Percentiles rank a stretch among this genome's conserved stretches.
Evolutionary conservation across 2,888 invertebrate species (phyloP).

Genomic region (Acanthosepion lycidas): DNA sequence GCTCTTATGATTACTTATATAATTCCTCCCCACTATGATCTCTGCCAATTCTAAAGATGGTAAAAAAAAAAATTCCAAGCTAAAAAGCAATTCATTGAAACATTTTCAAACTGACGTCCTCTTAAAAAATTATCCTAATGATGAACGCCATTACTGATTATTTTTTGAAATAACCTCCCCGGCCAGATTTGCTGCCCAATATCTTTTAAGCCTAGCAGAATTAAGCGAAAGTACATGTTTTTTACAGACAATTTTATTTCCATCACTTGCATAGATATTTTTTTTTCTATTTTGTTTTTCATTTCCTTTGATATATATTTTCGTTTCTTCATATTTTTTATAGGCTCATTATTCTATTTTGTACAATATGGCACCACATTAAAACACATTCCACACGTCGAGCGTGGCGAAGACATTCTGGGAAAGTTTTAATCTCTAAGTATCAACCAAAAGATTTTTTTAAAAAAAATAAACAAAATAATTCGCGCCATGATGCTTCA

Average conservation of each 20-base stretch:
- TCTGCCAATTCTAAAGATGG: background rate
- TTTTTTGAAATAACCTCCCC: background rate
- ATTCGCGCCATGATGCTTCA: background rate
- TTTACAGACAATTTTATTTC: background rate
- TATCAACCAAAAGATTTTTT: background rate
- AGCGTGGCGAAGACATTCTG: background rate
- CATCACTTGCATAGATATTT: background rate
- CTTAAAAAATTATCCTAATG: background rate
- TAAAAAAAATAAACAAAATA: background rate
- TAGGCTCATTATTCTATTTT: background rate
- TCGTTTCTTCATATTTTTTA: background rate
- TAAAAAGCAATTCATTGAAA: background rate
- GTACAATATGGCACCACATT: background rate
- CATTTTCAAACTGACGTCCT: background rate
- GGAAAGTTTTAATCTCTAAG: background rate
- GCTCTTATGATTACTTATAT: too few relatives aligned
- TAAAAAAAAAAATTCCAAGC: background rate
- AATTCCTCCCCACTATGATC: background rate
- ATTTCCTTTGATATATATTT: background rate
- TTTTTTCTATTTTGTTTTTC: background rate
- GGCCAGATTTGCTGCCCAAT: background rate
- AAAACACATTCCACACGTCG: background rate
- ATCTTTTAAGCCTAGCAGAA: constrained; percentile 33
- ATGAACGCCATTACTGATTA: background rate
- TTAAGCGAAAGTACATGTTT: background rate